Percentiles rank a stretch among this genome's conserved stretches.
These are phyloP conservation scores for Zalophus californianus DNA, from an alignment of 2,797 vertebrate species.

Conservation along the genomic window DNA sequence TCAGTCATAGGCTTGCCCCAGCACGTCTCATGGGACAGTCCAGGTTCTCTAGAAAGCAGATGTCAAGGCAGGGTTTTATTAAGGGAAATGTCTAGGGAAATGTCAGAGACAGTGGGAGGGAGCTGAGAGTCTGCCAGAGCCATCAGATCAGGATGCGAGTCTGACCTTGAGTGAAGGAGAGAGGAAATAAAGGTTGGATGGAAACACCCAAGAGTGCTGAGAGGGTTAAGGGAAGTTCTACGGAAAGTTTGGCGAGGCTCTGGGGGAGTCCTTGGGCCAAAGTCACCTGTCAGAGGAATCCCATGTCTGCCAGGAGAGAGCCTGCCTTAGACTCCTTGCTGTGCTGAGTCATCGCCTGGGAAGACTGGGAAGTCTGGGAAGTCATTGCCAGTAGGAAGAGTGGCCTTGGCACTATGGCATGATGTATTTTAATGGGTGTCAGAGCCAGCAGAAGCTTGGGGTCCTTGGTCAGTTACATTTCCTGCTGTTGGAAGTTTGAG, in stretches of 20 bases:
- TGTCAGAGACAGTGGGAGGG: background rate
- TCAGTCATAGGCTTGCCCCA: background rate
- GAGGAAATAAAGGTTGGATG: background rate
- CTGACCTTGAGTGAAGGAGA: conserved; percentile 3
- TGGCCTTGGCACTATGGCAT: background rate
- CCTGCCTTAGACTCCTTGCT: background rate
- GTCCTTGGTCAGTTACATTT: background rate
- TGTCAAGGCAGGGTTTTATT: conserved; percentile 19
- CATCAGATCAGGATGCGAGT: background rate
- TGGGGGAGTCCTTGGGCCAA: background rate
- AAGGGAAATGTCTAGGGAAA: background rate
- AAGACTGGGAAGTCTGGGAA: background rate
- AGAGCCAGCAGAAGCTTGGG: background rate
- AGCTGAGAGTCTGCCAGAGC: background rate
- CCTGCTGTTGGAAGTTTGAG: background rate
- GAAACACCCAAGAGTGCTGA: background rate
- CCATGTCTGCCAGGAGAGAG: background rate
- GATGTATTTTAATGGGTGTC: background rate
- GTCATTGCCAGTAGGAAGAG: background rate
- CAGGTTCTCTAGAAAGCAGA: background rate
- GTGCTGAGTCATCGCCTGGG: background rate
- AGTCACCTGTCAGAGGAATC: background rate
- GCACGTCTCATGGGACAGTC: background rate
- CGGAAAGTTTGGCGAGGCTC: background rate
- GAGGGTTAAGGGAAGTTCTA: background rate